phyloP scores from a whole-genome alignment of 2,113 vertebrate species.

The Tyto alba region DNA sequence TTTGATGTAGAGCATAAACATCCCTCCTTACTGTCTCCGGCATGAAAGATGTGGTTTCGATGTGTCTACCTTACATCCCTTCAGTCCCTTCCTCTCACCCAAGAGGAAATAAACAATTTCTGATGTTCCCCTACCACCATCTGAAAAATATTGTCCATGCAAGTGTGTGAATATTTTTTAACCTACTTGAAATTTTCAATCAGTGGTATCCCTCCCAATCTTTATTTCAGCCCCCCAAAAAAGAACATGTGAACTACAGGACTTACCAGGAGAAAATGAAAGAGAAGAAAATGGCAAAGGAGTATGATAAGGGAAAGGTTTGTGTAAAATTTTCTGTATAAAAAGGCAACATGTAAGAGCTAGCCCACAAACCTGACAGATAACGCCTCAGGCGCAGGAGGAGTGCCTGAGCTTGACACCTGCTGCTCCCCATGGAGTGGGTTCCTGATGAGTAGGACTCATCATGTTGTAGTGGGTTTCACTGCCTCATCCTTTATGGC shows the following conservation, averaged over 20 bases:
- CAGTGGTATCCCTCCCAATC: background rate
- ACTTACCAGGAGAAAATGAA: slow-evolving; percentile 82
- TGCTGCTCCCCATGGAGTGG: background rate
- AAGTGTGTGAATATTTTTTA: background rate
- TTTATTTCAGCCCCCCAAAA: slow-evolving; percentile 84
- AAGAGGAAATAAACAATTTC: background rate
- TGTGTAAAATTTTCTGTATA: slow-evolving; percentile 7
- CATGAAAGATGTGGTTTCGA: accelerated
- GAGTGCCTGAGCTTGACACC: background rate
- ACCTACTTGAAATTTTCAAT: background rate
- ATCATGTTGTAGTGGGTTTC: background rate
- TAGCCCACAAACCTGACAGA: background rate
- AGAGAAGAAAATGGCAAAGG: slow-evolving; percentile 73
- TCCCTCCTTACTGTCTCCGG: background rate
- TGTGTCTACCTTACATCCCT: background rate
- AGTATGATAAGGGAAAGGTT: slow-evolving; percentile 75
- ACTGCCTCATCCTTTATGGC: background rate
- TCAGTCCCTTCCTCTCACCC: background rate
- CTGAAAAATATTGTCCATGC: background rate
- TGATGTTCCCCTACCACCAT: too few relatives aligned
- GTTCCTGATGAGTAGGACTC: background rate
- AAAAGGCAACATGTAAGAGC: background rate
- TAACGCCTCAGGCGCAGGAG: background rate
- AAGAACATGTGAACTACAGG: slow-evolving; percentile 86
- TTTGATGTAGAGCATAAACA: background rate